Evolutionary conservation across 2,888 invertebrate species (phyloP), one percentile per base, ranked within the genome.

Genomic region (Disparrhopalites patrizii): DNA sequence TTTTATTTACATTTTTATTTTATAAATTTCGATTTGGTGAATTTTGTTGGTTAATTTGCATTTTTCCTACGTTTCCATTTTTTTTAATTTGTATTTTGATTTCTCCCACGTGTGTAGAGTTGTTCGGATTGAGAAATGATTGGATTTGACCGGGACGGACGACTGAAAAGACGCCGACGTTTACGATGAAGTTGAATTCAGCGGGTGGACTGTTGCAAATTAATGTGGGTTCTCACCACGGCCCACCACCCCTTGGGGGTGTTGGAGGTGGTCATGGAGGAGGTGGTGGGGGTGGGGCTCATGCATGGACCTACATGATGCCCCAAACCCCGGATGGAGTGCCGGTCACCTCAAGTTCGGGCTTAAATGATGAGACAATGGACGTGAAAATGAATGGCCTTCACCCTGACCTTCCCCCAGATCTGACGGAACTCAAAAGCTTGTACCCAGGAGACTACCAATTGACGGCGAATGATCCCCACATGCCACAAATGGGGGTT

Each of bases 361-460:
- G 50, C 18, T 58, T 51, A 10, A 58, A 57, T 38, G 33, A 50
- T 28, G 47, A 51, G 5, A 31, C 20, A 18, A 20, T 65, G 28
- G 65, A 65, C 27, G 57, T 30, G 10, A 65, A 65, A 38, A 40
- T 65, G 18, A 38, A 40, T 10, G 23, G 47, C 18, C 55, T 54
- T 40, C 65, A 65, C 31, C 47, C 58, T 5, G 65, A 65, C 58
- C 33, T 65, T 2, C 65, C 65, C 7, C 65, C 65, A 8, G 65
- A 65, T 50, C 27, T 65, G 52, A 65, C 91, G 36, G 93, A 93
- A 77, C 82, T 92, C 70, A 93, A 92, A 78, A 88, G 89, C 0
- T 81, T 93, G 74, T 92, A 92, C 3, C 92, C 93, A 4, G 91
- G 92, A 57, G 71, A 71, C 27, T 71, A 71, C 28, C 71, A 70